Evolutionary conservation across 2,797 vertebrate species (phyloP).

Genomic region (Amphiprion clarkii): DNA sequence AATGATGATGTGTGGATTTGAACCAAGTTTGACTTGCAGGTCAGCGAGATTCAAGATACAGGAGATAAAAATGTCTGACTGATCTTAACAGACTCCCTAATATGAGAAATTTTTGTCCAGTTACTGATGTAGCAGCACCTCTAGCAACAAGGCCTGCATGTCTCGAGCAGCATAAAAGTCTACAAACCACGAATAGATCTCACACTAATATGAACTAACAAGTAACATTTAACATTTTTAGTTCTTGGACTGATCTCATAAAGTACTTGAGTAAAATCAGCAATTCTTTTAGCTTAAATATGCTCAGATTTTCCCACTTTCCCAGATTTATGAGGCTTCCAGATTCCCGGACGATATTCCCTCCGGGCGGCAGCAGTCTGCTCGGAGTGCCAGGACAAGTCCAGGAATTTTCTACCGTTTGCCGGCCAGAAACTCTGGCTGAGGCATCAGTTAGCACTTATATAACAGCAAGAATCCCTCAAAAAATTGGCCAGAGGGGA

Average conservation of each 20-base stretch:
- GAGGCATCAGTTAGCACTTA: slow-evolving; percentile 23
- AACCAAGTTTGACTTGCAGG: not conserved
- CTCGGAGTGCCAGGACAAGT: slow-evolving; percentile 57
- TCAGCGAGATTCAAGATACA: no score
- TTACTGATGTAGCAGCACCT: slow-evolving; percentile 3
- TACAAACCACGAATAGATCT: slow-evolving; percentile 17
- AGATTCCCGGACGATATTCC: slow-evolving; percentile 51
- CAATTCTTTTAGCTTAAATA: slow-evolving; percentile 24
- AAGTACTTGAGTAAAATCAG: slow-evolving; percentile 13
- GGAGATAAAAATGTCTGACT: no score
- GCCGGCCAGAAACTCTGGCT: slow-evolving; percentile 47
- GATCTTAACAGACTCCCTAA: no score
- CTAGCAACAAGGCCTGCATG: not conserved
- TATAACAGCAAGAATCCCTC: slow-evolving; percentile 56
- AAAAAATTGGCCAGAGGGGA: slow-evolving; percentile 25
- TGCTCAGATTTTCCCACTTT: slow-evolving; percentile 23
- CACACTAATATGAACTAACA: not conserved
- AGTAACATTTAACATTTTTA: not conserved
- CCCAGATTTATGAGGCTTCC: slow-evolving; percentile 48
- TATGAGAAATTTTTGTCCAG: no score
- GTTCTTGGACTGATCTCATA: not conserved
- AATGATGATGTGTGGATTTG: not conserved
- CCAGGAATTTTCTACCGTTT: slow-evolving; percentile 61
- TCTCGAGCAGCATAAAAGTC: not conserved
- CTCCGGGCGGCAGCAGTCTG: slow-evolving; percentile 34